Conservation (phyloP, 2,113 vertebrate genomes). For the Cinclus cinclus region DNA sequence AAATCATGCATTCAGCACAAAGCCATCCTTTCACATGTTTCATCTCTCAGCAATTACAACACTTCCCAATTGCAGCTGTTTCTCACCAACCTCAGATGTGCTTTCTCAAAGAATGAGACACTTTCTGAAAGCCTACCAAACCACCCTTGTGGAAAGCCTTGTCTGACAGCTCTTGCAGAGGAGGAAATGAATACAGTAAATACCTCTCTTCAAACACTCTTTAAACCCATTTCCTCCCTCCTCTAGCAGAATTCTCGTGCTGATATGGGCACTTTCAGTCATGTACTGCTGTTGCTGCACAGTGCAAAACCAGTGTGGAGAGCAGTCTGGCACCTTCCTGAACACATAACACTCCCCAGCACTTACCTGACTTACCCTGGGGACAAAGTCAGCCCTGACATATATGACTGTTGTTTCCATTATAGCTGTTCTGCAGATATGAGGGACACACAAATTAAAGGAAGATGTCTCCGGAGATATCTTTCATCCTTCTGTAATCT, state of each 20-base stretch:
- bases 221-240: not conserved
- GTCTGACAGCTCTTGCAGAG: constrained; percentile 3
- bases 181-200: not conserved
- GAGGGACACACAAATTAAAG: not conserved
- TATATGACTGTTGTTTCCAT: not conserved
- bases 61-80: not conserved
- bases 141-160: not conserved
- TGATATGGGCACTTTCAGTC: not conserved
- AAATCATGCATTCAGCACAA: not conserved
- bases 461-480: not conserved
- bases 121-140: not conserved
- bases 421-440: not conserved
- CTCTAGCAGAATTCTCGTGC: not conserved
- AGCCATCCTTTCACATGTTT: not conserved
- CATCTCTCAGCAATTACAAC: not conserved
- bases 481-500: not conserved
- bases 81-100: not conserved
- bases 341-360: not conserved
- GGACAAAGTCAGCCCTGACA: not conserved
- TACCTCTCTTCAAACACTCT: not conserved
- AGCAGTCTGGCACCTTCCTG: not conserved
- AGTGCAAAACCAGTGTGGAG: not conserved
- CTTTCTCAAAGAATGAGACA: not conserved
- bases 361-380: not conserved
- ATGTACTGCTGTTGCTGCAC: not conserved